phyloP scores from a whole-genome alignment of 2,113 vertebrate species.

The Panthera uncia region DNA sequence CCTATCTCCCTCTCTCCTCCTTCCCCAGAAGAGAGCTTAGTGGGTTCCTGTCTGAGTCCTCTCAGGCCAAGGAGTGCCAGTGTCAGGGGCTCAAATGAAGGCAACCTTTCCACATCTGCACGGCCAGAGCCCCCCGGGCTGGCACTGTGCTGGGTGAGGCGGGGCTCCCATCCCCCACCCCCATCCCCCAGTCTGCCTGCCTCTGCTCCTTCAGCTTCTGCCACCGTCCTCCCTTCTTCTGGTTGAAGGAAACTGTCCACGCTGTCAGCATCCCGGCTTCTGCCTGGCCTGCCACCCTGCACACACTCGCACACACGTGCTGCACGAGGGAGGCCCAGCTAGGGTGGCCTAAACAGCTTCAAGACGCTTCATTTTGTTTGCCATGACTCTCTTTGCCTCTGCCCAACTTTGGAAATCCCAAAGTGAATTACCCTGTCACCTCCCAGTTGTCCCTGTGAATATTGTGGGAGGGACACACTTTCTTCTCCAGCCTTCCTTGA shows the following conservation, averaged over 20 bases:
- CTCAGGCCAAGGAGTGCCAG: not conserved
- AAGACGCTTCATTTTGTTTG: not conserved
- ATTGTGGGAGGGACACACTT: not conserved
- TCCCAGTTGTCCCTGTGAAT: not conserved
- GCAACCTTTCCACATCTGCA: not conserved
- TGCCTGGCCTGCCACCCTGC: not conserved
- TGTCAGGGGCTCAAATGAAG: not conserved
- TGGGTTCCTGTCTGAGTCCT: constrained; percentile 49
- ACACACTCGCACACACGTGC: rapidly evolving
- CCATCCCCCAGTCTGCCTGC: not conserved
- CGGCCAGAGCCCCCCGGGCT: not conserved
- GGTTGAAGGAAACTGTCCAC: not conserved
- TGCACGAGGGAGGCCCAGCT: not conserved
- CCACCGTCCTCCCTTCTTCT: constrained; percentile 8
- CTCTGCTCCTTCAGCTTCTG: constrained; percentile 17
- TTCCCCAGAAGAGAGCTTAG: constrained; percentile 50
- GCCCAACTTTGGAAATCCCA: not conserved
- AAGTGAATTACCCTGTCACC: not conserved
- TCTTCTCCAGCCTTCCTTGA: not conserved
- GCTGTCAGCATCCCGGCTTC: not conserved
- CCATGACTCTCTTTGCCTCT: not conserved
- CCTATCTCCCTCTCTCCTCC: not conserved
- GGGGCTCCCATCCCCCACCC: not conserved
- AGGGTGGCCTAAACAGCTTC: not conserved
- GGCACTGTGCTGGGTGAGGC: not conserved